phyloP scores from a whole-genome alignment of 2,113 vertebrate genomes.

The Pleuronectes platessa region DNA sequence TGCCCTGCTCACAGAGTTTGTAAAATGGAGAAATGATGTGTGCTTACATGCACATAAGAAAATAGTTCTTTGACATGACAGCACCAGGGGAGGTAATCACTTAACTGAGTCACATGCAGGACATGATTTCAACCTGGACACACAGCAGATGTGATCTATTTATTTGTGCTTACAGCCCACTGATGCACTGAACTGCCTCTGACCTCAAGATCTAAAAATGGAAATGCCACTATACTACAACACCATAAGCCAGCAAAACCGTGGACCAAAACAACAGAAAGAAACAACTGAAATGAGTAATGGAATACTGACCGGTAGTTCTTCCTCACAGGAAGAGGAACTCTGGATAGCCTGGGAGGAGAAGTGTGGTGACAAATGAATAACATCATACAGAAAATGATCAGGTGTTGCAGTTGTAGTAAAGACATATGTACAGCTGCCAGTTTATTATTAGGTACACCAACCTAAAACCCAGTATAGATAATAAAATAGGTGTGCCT shows the following conservation, averaged over 20 bases:
- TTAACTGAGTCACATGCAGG: slow-evolving; percentile 34
- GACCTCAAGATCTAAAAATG: slow-evolving; percentile 54
- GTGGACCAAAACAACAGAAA: slow-evolving; percentile 57
- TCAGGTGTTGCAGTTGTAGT: background rate
- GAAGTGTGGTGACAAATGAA: slow-evolving; percentile 27
- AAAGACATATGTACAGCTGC: background rate
- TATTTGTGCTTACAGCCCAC: slow-evolving; percentile 41
- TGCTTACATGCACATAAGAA: background rate
- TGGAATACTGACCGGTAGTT: slow-evolving; percentile 70
- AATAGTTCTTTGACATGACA: slow-evolving; percentile 34
- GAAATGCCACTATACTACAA: slow-evolving; percentile 38
- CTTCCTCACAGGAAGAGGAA: slow-evolving; percentile 72
- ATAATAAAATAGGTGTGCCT: background rate
- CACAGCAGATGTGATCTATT: slow-evolving; percentile 35
- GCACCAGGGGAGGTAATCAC: slow-evolving; percentile 3
- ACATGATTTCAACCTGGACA: slow-evolving; percentile 59
- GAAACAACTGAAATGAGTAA: slow-evolving; percentile 32
- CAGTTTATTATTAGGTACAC: background rate
- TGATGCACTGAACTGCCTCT: slow-evolving; percentile 42
- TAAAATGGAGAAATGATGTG: slow-evolving; percentile 10
- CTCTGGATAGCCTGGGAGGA: slow-evolving; percentile 72
- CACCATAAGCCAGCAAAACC: slow-evolving; percentile 47
- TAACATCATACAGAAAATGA: slow-evolving; percentile 7
- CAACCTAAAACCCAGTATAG: background rate
- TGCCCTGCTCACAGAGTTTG: slow-evolving; percentile 23